Conservation (phyloP, 2,113 vertebrate genomes). For the Athene noctua region DNA sequence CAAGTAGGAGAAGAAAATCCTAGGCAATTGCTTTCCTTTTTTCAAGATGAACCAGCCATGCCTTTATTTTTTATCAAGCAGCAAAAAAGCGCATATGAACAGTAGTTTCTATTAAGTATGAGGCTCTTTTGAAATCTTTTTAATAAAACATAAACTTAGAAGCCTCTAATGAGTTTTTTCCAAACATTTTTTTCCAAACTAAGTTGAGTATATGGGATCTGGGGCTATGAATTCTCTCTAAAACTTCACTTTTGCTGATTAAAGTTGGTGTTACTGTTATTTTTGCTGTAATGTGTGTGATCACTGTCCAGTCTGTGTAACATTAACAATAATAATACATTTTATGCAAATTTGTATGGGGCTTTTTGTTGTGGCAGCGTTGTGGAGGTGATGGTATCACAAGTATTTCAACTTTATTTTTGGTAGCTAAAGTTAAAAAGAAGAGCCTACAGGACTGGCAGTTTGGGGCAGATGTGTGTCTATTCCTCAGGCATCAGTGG, state of each 20-base stretch:
- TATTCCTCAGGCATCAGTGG: slow-evolving; percentile 71
- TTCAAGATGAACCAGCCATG: not conserved
- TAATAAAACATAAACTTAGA: not conserved
- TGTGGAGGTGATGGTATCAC: not conserved
- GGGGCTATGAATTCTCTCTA: not conserved
- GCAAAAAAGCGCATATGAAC: not conserved
- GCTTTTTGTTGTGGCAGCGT: not conserved
- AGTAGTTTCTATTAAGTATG: not conserved
- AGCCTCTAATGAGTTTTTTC: not conserved
- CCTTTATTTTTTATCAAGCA: not conserved
- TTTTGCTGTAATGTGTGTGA: not conserved
- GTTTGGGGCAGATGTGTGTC: slow-evolving; percentile 72
- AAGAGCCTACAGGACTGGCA: slow-evolving; percentile 68
- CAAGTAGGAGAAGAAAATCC: not conserved
- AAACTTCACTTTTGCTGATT: not conserved
- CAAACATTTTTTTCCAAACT: not conserved
- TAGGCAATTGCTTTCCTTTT: not conserved
- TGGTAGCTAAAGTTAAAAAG: slow-evolving; percentile 61
- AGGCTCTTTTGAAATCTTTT: not conserved
- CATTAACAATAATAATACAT: not conserved
- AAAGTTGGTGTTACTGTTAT: not conserved
- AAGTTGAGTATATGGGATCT: not conserved
- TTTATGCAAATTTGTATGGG: not conserved
- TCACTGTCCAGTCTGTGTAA: not conserved
- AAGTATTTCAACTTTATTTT: slow-evolving; percentile 28